Base-by-base conservation (phyloP, 1,140 invertebrate species). In the Xylocopa sonorina region DNA sequence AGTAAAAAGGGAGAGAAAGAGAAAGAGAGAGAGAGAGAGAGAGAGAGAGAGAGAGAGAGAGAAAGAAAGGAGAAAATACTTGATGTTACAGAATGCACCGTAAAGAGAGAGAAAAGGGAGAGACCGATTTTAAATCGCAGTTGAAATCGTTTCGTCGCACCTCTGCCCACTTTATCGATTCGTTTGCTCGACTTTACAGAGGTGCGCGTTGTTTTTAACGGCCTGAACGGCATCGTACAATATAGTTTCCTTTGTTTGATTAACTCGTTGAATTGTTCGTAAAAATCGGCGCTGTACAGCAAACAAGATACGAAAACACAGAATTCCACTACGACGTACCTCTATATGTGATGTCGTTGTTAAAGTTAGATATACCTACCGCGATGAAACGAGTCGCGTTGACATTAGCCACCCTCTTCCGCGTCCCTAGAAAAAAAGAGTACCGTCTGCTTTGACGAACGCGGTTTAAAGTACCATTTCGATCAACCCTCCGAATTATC, bases 141-240 rank as follows among this genome's bases (percentile, higher is more conserved):
- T 46, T 21, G 55, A 48, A 34, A 72, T 74, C 60, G 46, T 51
- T 63, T 51, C 71, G n/a, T 62, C 46, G 71, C 73, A 46, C 50
- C 50, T 67, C 46, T 9, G 63, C 16, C 58, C 16, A 14, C 43
- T 63, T 66, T 43, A 29, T 34, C 41, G n/a, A 34, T 73, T 74
- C 58, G 38, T 57, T 73, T 43, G 48, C 38, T 63, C 69, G n/a
- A n/a, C 32, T 78, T 21, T n/a, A 51, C 32, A 18, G 34, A 68
- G 38, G 46, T 48, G 16, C 41, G 21, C 27, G 29, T 50, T 27
- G n/a, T 63, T 62, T 68, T 14, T 18, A 50, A 69, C 53, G 41
- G 50, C 29, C 48, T 72, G 68, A 63, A 62, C 18, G 51, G 58
- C 27, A 46, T 18, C 46, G 24, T 53, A 27, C 12, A 18, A 3